phyloP scores from a whole-genome alignment of 2,113 vertebrate genomes.

The Isurus oxyrinchus region DNA sequence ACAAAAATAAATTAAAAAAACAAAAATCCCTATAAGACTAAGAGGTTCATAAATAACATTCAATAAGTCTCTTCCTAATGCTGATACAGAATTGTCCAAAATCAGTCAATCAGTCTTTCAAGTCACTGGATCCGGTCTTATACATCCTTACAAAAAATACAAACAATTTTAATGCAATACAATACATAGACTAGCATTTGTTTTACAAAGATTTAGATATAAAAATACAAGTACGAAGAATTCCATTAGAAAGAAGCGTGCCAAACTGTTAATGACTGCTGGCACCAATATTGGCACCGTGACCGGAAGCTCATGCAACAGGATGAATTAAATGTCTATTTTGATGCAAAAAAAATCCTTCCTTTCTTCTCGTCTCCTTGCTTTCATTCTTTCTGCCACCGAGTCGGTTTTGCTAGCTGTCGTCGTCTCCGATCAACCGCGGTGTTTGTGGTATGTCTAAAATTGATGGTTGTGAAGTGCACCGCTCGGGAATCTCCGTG shows the following conservation, averaged over 20 bases:
- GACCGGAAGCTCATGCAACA: slow-evolving; percentile 83
- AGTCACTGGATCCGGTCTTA: slow-evolving; percentile 49
- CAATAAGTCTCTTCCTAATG: slow-evolving; percentile 63
- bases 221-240: slow-evolving; percentile 91
- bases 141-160: slow-evolving; percentile 56
- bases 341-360: slow-evolving; percentile 42
- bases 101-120: slow-evolving; percentile 47
- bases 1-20: slow-evolving; percentile 49
- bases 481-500: not conserved
- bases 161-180: slow-evolving; percentile 71
- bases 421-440: slow-evolving; percentile 47
- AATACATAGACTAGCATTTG: slow-evolving; percentile 78
- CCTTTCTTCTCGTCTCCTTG: slow-evolving; percentile 43
- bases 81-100: slow-evolving; percentile 59
- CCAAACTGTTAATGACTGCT: slow-evolving; percentile 63
- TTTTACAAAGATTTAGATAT: slow-evolving; percentile 93
- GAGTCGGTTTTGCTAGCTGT: slow-evolving; percentile 42
- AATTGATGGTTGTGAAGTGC: slow-evolving; percentile 26
- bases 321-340: slow-evolving; percentile 65
- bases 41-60: slow-evolving; percentile 50
- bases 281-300: slow-evolving; percentile 69
- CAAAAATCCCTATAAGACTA: not conserved
- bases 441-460: slow-evolving; percentile 43
- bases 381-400: slow-evolving; percentile 41
- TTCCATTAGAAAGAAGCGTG: slow-evolving; percentile 89